A percentile compares a stretch with the other conserved stretches of the same genome.
These are phyloP conservation scores for Podargus strigoides DNA, from an alignment of 2,797 vertebrate species.

Conservation along the genomic window DNA sequence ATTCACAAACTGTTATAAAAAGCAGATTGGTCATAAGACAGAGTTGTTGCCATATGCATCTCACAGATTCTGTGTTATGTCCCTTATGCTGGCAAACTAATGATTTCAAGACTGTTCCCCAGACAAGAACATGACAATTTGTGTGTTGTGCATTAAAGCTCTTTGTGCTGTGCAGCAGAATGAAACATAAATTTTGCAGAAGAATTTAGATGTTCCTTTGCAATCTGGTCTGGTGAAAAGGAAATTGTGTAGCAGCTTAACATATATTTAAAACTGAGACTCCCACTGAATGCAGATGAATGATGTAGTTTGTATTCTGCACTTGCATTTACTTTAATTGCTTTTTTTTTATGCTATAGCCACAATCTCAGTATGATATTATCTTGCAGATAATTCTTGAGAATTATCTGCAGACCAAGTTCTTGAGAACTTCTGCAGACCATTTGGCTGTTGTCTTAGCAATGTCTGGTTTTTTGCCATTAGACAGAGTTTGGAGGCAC, in stretches of 20 bases:
- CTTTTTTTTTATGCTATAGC: background rate
- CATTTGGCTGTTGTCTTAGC: background rate
- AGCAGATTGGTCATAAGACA: background rate
- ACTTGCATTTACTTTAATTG: background rate
- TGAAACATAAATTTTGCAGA: slow-evolving; percentile 10
- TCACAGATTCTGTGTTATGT: slow-evolving; percentile 12
- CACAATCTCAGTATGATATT: background rate
- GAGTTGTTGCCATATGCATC: slow-evolving; percentile 39
- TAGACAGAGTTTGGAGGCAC: background rate
- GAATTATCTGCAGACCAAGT: no score
- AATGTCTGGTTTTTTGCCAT: background rate
- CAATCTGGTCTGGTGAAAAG: background rate
- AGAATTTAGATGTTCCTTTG: slow-evolving; percentile 11
- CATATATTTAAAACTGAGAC: background rate
- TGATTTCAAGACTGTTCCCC: background rate
- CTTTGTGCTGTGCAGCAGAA: background rate
- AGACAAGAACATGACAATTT: slow-evolving; percentile 36
- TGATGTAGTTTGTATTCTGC: background rate
- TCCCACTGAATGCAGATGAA: background rate
- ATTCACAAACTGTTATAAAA: slow-evolving; percentile 37
- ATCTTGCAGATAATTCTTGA: no score
- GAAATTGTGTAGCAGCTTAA: background rate
- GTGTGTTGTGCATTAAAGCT: slow-evolving; percentile 6
- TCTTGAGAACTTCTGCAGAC: background rate
- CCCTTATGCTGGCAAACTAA: slow-evolving; percentile 46